Evolutionary conservation across 2,797 vertebrate genomes (phyloP).

Genomic region (Muraenolepis orangiensis): DNA sequence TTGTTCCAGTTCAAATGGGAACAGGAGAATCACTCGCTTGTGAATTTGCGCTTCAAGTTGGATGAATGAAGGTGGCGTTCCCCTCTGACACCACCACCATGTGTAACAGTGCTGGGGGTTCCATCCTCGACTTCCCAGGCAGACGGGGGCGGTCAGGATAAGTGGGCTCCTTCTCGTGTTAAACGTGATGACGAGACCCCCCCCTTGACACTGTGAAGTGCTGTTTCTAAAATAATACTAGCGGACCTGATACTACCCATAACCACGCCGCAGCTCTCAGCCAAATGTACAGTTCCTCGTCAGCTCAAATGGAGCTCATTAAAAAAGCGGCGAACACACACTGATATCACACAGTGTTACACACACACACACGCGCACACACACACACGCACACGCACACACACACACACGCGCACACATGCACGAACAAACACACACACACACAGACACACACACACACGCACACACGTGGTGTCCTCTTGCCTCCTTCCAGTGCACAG

Average conservation of each 20-base stretch:
- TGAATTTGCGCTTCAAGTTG: background rate
- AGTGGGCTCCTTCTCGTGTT: background rate
- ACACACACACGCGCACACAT: background rate
- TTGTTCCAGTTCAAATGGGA: too few relatives aligned
- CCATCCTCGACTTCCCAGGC: background rate
- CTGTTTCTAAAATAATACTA: too few relatives aligned
- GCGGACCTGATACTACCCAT: background rate
- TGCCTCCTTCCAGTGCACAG: conserved; percentile 40
- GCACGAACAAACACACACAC: conserved; percentile 4
- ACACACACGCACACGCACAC: background rate
- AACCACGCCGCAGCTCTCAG: background rate
- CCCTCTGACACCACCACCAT: background rate
- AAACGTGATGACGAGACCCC: background rate
- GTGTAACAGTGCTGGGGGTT: background rate
- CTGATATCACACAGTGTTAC: too few relatives aligned
- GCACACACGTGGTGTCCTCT: background rate
- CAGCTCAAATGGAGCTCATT: conserved; percentile 2
- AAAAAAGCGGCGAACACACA: background rate
- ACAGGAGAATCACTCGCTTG: background rate
- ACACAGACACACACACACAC: background rate
- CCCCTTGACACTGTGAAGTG: background rate
- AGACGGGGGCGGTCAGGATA: background rate
- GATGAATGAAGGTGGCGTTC: too few relatives aligned
- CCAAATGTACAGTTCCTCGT: background rate
- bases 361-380: background rate